Percentiles rank a stretch among this genome's conserved stretches.
These are phyloP conservation scores for Protomyctophum bolini DNA, from an alignment of 2,113 vertebrate genomes.

Conservation along the genomic window DNA sequence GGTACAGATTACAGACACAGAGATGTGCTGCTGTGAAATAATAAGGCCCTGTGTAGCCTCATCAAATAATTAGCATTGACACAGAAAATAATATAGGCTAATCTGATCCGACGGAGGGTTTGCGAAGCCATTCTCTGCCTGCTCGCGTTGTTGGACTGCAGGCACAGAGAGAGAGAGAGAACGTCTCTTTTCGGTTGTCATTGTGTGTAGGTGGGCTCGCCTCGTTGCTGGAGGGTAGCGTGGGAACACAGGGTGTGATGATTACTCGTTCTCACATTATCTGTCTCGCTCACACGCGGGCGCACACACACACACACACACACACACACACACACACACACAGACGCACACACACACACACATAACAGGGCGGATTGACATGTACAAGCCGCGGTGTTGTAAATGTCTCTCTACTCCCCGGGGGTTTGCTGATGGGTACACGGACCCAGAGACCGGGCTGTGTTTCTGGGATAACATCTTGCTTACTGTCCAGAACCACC, in stretches of 20 bases:
- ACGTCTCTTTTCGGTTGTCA: background rate
- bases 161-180: no score
- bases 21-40: background rate
- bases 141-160: background rate
- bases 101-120: background rate
- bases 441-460: no score
- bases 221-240: background rate
- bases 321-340: background rate
- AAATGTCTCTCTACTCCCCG: no score
- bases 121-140: background rate
- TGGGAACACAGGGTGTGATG: background rate
- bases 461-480: no score
- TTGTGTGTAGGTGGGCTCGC: background rate
- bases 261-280: background rate
- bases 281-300: background rate
- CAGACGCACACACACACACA: no score
- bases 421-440: no score
- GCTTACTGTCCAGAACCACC: no score
- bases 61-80: slow-evolving; percentile 6
- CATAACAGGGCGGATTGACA: no score
- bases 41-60: background rate
- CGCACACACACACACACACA: slow-evolving; percentile 9
- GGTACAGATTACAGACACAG: background rate
- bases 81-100: background rate
- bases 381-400: no score